phyloP scores from a whole-genome alignment of 2,797 vertebrate genomes.

The Neostethus bicornis region DNA sequence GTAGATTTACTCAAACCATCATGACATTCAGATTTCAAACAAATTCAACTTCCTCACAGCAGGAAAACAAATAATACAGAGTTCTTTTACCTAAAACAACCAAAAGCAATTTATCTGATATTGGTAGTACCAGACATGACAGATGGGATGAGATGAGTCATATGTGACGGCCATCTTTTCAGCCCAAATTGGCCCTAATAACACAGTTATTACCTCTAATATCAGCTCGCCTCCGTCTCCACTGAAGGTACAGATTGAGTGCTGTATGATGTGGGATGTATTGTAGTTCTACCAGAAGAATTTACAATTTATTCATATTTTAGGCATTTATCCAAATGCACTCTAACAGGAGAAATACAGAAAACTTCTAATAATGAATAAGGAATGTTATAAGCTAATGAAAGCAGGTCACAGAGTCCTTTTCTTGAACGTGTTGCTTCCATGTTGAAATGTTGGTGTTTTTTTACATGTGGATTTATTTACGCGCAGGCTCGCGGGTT shows the following conservation, averaged over 20 bases:
- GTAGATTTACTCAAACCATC: constrained; percentile 2
- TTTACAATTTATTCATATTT: constrained; percentile 31
- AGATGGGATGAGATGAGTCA: constrained; percentile 51
- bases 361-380: constrained; percentile 1
- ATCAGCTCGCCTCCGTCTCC: constrained; percentile 36
- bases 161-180: constrained; percentile 26
- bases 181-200: constrained; percentile 33
- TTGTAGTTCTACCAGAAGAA: constrained; percentile 21
- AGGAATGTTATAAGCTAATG: constrained; percentile 1
- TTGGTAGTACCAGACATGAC: constrained; percentile 40
- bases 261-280: no score
- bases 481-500: constrained; percentile 24
- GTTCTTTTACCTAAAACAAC: constrained; percentile 11
- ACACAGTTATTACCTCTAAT: constrained; percentile 50
- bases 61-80: neutral
- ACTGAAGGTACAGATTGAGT: constrained; percentile 34
- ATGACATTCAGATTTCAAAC: constrained; percentile 37
- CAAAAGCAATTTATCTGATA: constrained; percentile 28
- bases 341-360: constrained; percentile 14
- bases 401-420: constrained; percentile 18
- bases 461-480: constrained; percentile 28
- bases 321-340: constrained; percentile 12
- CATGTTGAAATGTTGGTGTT: constrained; percentile 15
- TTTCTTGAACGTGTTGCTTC: neutral
- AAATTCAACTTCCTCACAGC: constrained; percentile 14